Percentiles rank a stretch among this genome's conserved stretches.
phyloP scores from a whole-genome alignment of 1,140 invertebrate genomes.

The Oryctes rhinoceros region DNA sequence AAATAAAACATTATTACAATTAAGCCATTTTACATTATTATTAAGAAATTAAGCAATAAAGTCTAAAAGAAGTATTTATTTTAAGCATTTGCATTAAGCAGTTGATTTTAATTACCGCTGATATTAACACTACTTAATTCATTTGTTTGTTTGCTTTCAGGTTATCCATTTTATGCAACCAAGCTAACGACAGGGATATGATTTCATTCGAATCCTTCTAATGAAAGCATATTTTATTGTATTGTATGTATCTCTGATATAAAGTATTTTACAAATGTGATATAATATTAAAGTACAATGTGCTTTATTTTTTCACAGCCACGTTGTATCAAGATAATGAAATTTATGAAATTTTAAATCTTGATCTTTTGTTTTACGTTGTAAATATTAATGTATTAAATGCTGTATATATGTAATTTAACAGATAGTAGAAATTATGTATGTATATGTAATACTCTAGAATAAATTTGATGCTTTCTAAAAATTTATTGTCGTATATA shows the following conservation, averaged over 20 bases:
- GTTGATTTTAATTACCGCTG: too few species aligned
- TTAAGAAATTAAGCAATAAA: too few species aligned
- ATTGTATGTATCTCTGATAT: slow-evolving; percentile 1
- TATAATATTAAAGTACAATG: slow-evolving; percentile 36
- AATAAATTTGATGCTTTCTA: slow-evolving; percentile 28
- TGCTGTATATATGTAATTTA: slow-evolving; percentile 32
- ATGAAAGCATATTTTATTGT: slow-evolving; percentile 25
- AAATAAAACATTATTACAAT: too few species aligned
- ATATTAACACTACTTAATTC: not conserved
- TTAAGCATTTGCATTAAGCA: too few species aligned
- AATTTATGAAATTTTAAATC: not conserved
- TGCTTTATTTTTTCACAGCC: not conserved
- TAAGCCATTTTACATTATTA: too few species aligned
- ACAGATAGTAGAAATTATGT: not conserved
- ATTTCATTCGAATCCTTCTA: slow-evolving; percentile 65
- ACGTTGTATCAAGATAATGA: slow-evolving; percentile 13
- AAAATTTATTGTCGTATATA: not conserved
- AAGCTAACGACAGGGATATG: slow-evolving; percentile 73
- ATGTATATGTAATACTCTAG: slow-evolving; percentile 14
- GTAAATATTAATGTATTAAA: slow-evolving; percentile 32
- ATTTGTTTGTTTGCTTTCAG: slow-evolving; percentile 57
- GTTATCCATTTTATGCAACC: slow-evolving; percentile 74
- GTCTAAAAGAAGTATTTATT: too few species aligned
- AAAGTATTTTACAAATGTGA: slow-evolving; percentile 32
- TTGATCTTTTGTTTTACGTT: slow-evolving; percentile 15